Evolutionary conservation across 1,140 invertebrate genomes (phyloP), one percentile per base, ranked within the genome.

Genomic region (Pseudomyrmex cubaensis): DNA sequence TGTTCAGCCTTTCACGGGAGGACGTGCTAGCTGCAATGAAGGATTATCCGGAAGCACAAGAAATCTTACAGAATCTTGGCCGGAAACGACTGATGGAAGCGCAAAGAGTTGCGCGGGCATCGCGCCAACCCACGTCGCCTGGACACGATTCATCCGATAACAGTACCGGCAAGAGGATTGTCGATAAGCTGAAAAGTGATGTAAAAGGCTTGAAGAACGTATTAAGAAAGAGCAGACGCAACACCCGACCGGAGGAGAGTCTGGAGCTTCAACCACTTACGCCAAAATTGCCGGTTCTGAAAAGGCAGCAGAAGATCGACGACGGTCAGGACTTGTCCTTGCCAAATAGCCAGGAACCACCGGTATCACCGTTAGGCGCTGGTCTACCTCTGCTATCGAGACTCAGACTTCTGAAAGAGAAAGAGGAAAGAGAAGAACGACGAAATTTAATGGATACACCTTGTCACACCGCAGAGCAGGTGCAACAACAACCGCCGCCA

Each of bases 1-100:
- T 99, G 2, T 99, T 99, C 93, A 99, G 98, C 54, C 94, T 99
- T 0, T 99, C 98, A 0, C 95, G 98, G n/a, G 98, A 99, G 93
- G 98, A 99, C 90, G 98, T 99, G 0, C 92, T 99, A 10, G 96
- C 97, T 0, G 98, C 98, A 2, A 98, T 99, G 96, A 99, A 99
- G 92, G 98, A 99, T 92, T 99, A 99, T 90, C 98, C 98, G 0
- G 98, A 99, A 93, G 98, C 98, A 0, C 98, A 99, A 94, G 98
- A 99, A 91, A 98, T 98, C 70, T 94, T 98, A 2, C 97, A 98
- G 91, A 98, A 96, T 15, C 94, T 98, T 2, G 98, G 98, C 0
- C 95, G 97, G 35, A 98, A 98, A 89, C 95, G 98, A 0, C 93
- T 98, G n/a, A 97, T 98, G 96, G 98, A 98, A 92, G 98, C 94